phyloP scores from a whole-genome alignment of 2,113 vertebrate species.

The Catharus bicknelli region DNA sequence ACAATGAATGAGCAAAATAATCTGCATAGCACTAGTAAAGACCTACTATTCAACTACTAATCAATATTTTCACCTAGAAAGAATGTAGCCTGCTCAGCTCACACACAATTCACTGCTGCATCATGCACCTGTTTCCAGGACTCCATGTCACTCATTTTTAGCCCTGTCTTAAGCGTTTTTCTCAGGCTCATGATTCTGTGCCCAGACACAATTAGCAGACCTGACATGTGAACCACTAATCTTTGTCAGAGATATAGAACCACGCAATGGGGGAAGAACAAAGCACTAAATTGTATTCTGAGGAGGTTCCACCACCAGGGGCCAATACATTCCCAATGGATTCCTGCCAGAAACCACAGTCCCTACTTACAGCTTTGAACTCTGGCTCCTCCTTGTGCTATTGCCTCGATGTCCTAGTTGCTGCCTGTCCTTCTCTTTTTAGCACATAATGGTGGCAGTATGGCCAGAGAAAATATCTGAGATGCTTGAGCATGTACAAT shows the following conservation, averaged over 20 bases:
- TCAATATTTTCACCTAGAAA: not conserved
- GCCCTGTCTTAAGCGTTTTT: not conserved
- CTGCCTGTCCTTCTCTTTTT: not conserved
- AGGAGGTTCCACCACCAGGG: not conserved
- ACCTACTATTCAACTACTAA: not conserved
- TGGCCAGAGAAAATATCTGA: not conserved
- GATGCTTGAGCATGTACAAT: not conserved
- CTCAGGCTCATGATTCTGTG: not conserved
- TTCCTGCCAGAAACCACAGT: not conserved
- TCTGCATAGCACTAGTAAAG: not conserved
- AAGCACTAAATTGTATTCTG: not conserved
- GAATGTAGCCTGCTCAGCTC: not conserved
- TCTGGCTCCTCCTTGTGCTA: not conserved
- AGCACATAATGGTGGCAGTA: not conserved
- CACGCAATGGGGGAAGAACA: not conserved
- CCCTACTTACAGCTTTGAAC: not conserved
- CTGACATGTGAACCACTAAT: not conserved
- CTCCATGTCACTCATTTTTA: fast-evolving
- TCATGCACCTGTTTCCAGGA: not conserved
- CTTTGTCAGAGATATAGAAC: not conserved
- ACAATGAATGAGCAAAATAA: constrained; percentile 11
- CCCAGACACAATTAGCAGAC: not conserved
- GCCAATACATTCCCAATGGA: fast-evolving
- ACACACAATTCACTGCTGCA: not conserved
- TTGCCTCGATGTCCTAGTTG: fast-evolving